phyloP scores from a whole-genome alignment of 1,140 invertebrate species.

The Leptinotarsa lineolata region DNA sequence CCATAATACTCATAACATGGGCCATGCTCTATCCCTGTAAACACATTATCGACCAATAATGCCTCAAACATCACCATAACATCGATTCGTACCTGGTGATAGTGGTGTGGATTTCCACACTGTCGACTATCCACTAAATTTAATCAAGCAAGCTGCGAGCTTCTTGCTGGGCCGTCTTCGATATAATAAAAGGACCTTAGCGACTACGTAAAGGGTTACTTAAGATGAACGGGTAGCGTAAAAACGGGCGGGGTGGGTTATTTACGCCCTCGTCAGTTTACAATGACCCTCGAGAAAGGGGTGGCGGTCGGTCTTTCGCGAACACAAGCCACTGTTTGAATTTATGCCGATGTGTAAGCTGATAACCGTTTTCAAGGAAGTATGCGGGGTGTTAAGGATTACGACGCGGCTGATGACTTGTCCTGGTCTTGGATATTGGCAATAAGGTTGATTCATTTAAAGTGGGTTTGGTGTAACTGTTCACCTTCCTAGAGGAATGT shows the following conservation, averaged over 20 bases:
- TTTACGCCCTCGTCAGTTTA: constrained; percentile 32
- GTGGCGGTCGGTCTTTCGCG: constrained; percentile 15
- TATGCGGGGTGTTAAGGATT: constrained; percentile 17
- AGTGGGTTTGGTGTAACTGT: background rate
- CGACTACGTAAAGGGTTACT: constrained; percentile 30
- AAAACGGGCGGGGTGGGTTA: constrained; percentile 24
- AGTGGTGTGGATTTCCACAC: constrained; percentile 8
- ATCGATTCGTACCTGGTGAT: constrained; percentile 16
- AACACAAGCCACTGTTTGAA: constrained; percentile 20
- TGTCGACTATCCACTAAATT: constrained; percentile 25
- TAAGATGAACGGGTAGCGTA: constrained; percentile 27
- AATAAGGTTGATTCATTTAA: constrained; percentile 7
- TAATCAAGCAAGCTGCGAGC: constrained; percentile 24
- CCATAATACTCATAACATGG: no score
- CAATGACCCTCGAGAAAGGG: constrained; percentile 26
- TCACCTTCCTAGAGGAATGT: background rate
- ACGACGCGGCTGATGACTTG: constrained; percentile 20
- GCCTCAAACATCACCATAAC: constrained; percentile 10
- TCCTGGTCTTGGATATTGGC: constrained; percentile 24
- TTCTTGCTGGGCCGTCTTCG: constrained; percentile 25
- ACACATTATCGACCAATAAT: background rate
- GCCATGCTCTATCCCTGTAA: background rate
- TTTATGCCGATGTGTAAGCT: constrained; percentile 27
- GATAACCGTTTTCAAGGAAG: constrained; percentile 11
- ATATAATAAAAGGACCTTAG: constrained; percentile 30